A percentile compares a stretch with the other conserved stretches of the same genome.
Conservation (phyloP, 2,888 invertebrate genomes). For the Nezara viridula region DNA sequence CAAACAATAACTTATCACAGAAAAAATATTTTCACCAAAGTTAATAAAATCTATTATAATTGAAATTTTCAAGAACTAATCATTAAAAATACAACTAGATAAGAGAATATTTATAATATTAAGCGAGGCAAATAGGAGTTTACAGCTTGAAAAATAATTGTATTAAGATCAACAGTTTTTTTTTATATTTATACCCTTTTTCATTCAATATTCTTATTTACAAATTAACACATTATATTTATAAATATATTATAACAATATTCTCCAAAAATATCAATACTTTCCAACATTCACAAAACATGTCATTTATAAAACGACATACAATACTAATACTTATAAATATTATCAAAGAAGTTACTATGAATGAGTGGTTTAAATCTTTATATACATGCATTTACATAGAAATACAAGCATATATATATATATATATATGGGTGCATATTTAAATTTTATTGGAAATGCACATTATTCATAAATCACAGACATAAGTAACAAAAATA, state of each 20-base stretch:
- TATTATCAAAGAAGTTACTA: not conserved
- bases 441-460: constrained; percentile 2
- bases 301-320: not conserved
- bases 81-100: not conserved
- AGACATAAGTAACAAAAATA: not conserved
- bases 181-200: constrained; percentile 8
- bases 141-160: not conserved
- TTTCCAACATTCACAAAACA: constrained; percentile 5
- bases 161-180: not conserved
- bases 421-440: not conserved
- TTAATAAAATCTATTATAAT: not conserved
- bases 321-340: constrained; percentile 7
- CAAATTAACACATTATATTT: constrained; percentile 30
- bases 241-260: constrained; percentile 43
- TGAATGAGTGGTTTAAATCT: not conserved
- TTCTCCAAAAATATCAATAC: constrained; percentile 35
- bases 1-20: not conserved
- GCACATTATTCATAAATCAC: constrained; percentile 21
- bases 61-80: not conserved
- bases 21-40: not conserved
- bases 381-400: not conserved
- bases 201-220: constrained; percentile 17
- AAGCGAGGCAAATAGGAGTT: not conserved
- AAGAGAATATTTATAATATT: not conserved
- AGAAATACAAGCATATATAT: no score